Evolutionary conservation across 2,113 vertebrate genomes (phyloP).

Genomic region (Pithys albifrons): DNA sequence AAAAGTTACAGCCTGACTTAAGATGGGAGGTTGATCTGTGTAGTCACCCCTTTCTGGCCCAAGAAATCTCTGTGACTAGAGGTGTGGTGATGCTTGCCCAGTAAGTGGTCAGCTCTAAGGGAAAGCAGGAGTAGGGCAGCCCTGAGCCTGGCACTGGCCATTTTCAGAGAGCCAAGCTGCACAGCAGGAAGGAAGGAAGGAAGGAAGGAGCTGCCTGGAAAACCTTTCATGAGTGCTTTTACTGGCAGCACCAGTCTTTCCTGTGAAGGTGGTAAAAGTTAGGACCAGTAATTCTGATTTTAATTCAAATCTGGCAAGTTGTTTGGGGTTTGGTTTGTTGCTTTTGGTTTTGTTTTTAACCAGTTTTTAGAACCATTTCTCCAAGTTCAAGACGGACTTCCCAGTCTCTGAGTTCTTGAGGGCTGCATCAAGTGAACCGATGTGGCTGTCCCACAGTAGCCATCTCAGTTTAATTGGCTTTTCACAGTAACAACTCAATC

Average conservation of each 20-base stretch:
- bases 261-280: background rate
- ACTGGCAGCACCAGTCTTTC: background rate
- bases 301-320: background rate
- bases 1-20: background rate
- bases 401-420: background rate
- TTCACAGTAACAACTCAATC: background rate
- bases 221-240: fast-evolving
- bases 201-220: background rate
- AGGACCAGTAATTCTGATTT: background rate
- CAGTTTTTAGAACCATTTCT: background rate
- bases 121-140: background rate
- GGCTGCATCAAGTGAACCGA: fast-evolving
- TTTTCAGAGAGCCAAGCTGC: background rate
- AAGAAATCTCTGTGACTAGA: background rate
- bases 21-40: background rate
- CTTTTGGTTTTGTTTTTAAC: background rate
- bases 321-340: background rate
- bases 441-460: background rate
- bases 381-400: background rate
- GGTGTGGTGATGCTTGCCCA: background rate
- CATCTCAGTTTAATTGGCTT: background rate
- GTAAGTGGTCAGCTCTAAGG: background rate
- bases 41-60: fast-evolving
- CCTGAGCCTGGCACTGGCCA: background rate
- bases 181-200: background rate